These are phyloP conservation scores for Zosterops pallidus DNA, from an alignment of 2,113 vertebrate species.

Conservation along the genomic window DNA sequence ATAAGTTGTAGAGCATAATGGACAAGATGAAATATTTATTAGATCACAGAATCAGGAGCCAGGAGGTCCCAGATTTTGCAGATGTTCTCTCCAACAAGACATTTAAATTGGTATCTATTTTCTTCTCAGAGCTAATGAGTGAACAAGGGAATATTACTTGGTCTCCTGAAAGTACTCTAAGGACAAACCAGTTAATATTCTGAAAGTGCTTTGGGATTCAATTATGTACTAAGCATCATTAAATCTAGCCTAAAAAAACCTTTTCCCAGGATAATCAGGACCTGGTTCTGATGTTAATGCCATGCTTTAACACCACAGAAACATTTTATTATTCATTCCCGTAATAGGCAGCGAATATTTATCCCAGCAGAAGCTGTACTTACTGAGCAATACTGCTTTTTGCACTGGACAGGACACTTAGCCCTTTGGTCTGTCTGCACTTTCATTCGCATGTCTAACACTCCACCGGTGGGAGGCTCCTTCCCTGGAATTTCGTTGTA, in stretches of 20 bases:
- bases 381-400: slow-evolving; percentile 71
- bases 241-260: slow-evolving; percentile 46
- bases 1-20: background rate
- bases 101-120: slow-evolving; percentile 28
- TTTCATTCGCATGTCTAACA: slow-evolving; percentile 71
- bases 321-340: background rate
- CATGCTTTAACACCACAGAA: slow-evolving; percentile 19
- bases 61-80: slow-evolving; percentile 25
- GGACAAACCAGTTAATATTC: slow-evolving; percentile 59
- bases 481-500: slow-evolving; percentile 88
- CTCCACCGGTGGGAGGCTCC: slow-evolving; percentile 75
- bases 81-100: slow-evolving; percentile 16
- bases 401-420: slow-evolving; percentile 54
- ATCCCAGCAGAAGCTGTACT: slow-evolving; percentile 13
- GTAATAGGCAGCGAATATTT: background rate
- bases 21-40: slow-evolving; percentile 37
- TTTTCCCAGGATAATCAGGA: slow-evolving; percentile 32
- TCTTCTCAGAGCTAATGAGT: slow-evolving; percentile 14
- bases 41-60: background rate
- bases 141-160: slow-evolving; percentile 44
- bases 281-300: slow-evolving; percentile 32
- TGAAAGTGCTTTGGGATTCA: slow-evolving; percentile 56
- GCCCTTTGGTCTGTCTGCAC: slow-evolving; percentile 56
- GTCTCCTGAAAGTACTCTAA: slow-evolving; percentile 46
- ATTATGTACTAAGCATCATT: slow-evolving; percentile 49